These are phyloP conservation scores for Otolemur crassicaudatus DNA, from an alignment of 2,797 vertebrate genomes.

Conservation along the genomic window DNA sequence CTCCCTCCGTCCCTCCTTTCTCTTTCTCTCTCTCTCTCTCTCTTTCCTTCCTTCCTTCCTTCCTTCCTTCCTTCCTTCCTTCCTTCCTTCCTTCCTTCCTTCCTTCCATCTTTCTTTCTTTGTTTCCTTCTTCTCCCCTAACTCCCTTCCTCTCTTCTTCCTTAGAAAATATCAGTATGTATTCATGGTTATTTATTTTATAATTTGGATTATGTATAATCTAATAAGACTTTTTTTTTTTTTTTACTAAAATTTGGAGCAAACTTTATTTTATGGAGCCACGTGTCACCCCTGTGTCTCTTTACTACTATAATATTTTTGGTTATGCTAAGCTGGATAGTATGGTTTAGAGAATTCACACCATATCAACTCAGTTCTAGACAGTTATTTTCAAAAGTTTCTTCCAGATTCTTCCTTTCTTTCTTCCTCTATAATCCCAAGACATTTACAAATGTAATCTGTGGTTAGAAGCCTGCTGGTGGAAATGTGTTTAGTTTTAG, in stretches of 20 bases:
- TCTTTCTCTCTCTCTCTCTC: not conserved
- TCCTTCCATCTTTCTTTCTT: not conserved
- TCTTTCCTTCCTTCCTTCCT: too few relatives aligned
- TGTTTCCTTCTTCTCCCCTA: too few relatives aligned
- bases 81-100: not conserved
- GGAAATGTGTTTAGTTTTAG: not conserved
- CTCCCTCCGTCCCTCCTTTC: not conserved
- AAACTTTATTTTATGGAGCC: not conserved
- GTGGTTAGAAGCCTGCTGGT: not conserved
- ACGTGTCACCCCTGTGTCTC: not conserved
- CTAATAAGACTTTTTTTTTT: not conserved
- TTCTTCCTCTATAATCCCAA: not conserved
- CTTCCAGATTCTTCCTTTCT: not conserved
- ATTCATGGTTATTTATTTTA: not conserved
- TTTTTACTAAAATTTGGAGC: not conserved
- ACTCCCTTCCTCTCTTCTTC: too few relatives aligned
- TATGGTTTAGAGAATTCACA: conserved; percentile 13
- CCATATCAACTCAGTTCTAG: not conserved
- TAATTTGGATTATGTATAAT: not conserved
- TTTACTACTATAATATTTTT: not conserved
- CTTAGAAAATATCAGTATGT: not conserved
- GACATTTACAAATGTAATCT: not conserved
- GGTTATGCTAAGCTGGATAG: not conserved
- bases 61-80: too few relatives aligned
- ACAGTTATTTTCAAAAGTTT: not conserved